These are phyloP conservation scores for Tokudaia tokunoshimensis DNA, from an alignment of 2,797 vertebrate species.

Conservation along the genomic window DNA sequence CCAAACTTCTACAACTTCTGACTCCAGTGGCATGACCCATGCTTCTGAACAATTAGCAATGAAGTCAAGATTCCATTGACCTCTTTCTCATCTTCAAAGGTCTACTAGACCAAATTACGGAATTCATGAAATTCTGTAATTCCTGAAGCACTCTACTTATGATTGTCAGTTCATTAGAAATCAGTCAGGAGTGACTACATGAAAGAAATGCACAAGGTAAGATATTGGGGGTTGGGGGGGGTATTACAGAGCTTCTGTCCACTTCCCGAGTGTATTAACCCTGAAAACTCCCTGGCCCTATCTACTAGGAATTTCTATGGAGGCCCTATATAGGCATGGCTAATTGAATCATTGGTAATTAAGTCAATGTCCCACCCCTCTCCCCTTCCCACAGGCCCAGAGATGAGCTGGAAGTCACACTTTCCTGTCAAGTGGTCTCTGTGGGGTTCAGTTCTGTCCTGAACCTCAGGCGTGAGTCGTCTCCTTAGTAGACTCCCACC, in stretches of 20 bases:
- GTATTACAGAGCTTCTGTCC: background rate
- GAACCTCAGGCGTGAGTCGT: background rate
- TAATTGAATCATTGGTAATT: background rate
- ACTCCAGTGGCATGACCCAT: background rate
- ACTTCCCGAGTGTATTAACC: background rate
- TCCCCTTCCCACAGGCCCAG: background rate
- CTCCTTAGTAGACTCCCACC: too few species aligned
- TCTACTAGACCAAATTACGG: background rate
- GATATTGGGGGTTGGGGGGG: fast-evolving
- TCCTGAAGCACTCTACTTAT: background rate
- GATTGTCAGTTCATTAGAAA: background rate
- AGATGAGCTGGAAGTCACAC: background rate
- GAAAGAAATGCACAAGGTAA: background rate
- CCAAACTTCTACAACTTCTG: background rate
- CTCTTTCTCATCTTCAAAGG: background rate
- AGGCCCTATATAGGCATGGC: background rate
- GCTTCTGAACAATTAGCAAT: background rate
- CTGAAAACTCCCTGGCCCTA: too few species aligned
- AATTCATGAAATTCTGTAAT: background rate
- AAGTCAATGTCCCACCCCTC: background rate
- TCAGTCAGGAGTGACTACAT: background rate
- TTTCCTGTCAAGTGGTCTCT: background rate
- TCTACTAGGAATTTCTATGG: background rate
- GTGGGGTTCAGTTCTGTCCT: background rate
- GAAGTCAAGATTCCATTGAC: background rate